A percentile compares a stretch with the other conserved stretches of the same genome.
These are phyloP conservation scores for Heloderma charlesbogerti DNA, from an alignment of 2,113 vertebrate genomes.

Conservation along the genomic window DNA sequence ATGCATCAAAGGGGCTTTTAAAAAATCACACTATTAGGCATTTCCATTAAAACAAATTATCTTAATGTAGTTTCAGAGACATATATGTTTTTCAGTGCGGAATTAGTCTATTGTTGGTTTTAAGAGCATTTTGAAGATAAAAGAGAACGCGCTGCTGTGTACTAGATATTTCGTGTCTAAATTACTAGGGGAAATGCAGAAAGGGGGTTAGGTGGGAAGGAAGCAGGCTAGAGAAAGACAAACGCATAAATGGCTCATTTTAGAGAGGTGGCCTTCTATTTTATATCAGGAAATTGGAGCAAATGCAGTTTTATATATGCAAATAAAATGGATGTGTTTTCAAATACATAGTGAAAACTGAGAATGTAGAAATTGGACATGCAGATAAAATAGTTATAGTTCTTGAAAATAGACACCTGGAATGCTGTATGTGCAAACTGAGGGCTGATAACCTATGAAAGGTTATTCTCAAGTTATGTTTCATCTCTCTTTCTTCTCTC, in stretches of 20 bases:
- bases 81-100: not conserved
- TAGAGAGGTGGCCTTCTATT: slow-evolving; percentile 8
- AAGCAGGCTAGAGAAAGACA: slow-evolving; percentile 5
- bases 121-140: not conserved
- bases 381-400: too few relatives aligned
- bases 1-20: not conserved
- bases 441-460: too few relatives aligned
- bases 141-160: not conserved
- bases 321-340: not conserved
- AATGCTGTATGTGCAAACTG: too few relatives aligned
- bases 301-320: not conserved
- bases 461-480: too few relatives aligned
- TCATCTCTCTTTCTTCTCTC: too few relatives aligned
- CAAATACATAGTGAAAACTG: not conserved
- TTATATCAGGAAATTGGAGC: not conserved
- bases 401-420: too few relatives aligned
- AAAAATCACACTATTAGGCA: not conserved
- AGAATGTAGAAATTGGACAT: not conserved
- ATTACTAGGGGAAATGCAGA: slow-evolving; percentile 5
- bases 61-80: slow-evolving; percentile 1
- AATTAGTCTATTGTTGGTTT: not conserved
- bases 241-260: not conserved
- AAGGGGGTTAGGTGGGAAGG: not conserved
- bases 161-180: slow-evolving; percentile 11
- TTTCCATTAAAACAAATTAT: not conserved